Base-by-base conservation (phyloP, 2,888 invertebrate species). In the Drosophila putrida region DNA sequence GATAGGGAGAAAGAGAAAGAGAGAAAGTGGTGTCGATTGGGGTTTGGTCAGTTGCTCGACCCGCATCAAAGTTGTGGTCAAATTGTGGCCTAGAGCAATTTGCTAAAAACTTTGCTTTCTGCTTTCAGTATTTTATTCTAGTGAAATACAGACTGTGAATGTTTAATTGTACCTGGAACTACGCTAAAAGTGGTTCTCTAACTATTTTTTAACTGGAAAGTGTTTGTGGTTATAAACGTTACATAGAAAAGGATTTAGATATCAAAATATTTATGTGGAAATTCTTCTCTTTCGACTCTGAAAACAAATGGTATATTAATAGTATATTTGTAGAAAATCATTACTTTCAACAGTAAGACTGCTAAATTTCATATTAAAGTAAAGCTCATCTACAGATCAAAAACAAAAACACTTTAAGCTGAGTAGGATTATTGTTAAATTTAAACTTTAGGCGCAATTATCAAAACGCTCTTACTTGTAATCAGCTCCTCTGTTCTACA, bases 11-110 rank as follows among this genome's bases (percentile, higher is more conserved):
- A 1, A 33, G 47, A 9, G 31, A 4, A 9, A 46, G 28, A 13
- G 5, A 9, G 0, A 6, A 20, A 11, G 11, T 25, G 13, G 27
- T 25, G 31, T 35, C 15, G n/a, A 25, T 49, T 31, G 39, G 20
- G 41, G 41, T 11, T 50, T 35, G 44, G 20, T 36, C 28, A 43
- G 51, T 33, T 41, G 11, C 27, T 47, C 28, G 47, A 54, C 11
- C 28, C 15, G 38, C 39, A 28, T 41, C 31, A 36, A 57, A 57
- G 15, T 25, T 15, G 4, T 60, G 60, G 41, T 35, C 60, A 25
- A 60, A 60, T 62, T 55, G 53, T 60, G 15, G 47, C 65, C 65
- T 36, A 33, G n/a, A 47, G 64, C 39, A 3, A 46, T 28, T 6
- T n/a, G 54, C 38, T 15, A 9, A 33, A 31, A 58, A 54, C 53